phyloP scores from a whole-genome alignment of 2,888 invertebrate species.

The Chromoteleia sp. region DNA sequence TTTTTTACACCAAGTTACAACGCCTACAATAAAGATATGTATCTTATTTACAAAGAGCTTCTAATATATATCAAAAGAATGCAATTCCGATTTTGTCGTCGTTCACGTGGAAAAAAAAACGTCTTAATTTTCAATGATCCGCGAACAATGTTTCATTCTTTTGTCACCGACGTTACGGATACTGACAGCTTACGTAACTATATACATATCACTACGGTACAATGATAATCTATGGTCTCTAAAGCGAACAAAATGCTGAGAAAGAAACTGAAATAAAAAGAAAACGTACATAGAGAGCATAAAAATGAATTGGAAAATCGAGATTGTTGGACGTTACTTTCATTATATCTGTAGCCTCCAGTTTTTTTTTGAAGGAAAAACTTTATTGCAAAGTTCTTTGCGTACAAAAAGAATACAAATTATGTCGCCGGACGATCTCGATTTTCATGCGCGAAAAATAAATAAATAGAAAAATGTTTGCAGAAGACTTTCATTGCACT shows the following conservation, averaged over 20 bases:
- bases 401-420: slow-evolving; percentile 39
- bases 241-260: slow-evolving; percentile 65
- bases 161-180: slow-evolving; percentile 42
- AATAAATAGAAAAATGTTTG: slow-evolving; percentile 66
- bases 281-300: slow-evolving; percentile 67
- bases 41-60: slow-evolving; percentile 82
- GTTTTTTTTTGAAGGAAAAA: neutral
- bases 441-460: slow-evolving; percentile 56
- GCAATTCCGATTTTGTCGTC: slow-evolving; percentile 56
- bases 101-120: slow-evolving; percentile 40
- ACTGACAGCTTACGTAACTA: slow-evolving; percentile 65
- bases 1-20: slow-evolving; percentile 79
- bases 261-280: slow-evolving; percentile 50
- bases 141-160: slow-evolving; percentile 43
- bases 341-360: neutral
- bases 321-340: slow-evolving; percentile 42
- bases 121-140: slow-evolving; percentile 40
- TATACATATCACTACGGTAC: slow-evolving; percentile 70
- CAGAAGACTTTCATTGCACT: slow-evolving; percentile 70
- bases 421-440: slow-evolving; percentile 46
- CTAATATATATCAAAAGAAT: slow-evolving; percentile 68
- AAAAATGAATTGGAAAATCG: slow-evolving; percentile 52
- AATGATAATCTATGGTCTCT: slow-evolving; percentile 63
- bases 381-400: neutral
- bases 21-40: slow-evolving; percentile 80